Evolutionary conservation across 2,888 invertebrate genomes (phyloP).

Genomic region (Ectemnius cavifrons): DNA sequence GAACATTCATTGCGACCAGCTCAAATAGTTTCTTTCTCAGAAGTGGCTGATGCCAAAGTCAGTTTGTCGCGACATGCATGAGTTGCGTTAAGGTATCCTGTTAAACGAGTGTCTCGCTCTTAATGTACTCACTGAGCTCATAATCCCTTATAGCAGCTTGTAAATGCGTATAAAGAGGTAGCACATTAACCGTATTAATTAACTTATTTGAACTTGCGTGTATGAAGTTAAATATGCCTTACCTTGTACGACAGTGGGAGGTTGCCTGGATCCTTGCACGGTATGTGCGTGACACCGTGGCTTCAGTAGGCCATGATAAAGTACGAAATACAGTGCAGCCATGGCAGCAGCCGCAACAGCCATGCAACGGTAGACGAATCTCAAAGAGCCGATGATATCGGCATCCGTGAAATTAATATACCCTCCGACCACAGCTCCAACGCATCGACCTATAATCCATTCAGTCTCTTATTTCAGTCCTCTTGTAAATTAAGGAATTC

Average conservation of each 20-base stretch:
- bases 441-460: constrained; percentile 82
- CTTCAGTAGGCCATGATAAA: constrained; percentile 87
- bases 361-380: constrained; percentile 82
- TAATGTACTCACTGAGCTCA: constrained; percentile 65
- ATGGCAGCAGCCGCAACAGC: constrained; percentile 83
- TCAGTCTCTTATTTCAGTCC: constrained; percentile 26
- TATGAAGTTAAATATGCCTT: constrained; percentile 43
- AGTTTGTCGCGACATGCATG: neutral
- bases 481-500: neutral
- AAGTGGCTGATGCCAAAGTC: neutral
- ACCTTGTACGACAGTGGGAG: constrained; percentile 84
- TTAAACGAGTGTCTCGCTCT: constrained; percentile 20
- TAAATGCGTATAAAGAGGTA: constrained; percentile 11
- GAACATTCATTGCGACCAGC: neutral
- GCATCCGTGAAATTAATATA: constrained; percentile 78
- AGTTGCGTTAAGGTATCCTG: neutral
- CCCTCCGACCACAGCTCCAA: constrained; percentile 84
- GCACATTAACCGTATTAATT: constrained; percentile 3
- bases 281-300: constrained; percentile 84
- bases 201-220: too few relatives aligned
- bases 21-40: neutral
- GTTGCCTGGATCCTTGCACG: constrained; percentile 83
- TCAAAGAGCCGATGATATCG: constrained; percentile 77
- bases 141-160: constrained; percentile 69
- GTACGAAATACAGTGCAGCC: constrained; percentile 84